A percentile compares a stretch with the other conserved stretches of the same genome.
These are phyloP conservation scores for Ferrisia virgata DNA, from an alignment of 2,888 invertebrate species.

Conservation along the genomic window DNA sequence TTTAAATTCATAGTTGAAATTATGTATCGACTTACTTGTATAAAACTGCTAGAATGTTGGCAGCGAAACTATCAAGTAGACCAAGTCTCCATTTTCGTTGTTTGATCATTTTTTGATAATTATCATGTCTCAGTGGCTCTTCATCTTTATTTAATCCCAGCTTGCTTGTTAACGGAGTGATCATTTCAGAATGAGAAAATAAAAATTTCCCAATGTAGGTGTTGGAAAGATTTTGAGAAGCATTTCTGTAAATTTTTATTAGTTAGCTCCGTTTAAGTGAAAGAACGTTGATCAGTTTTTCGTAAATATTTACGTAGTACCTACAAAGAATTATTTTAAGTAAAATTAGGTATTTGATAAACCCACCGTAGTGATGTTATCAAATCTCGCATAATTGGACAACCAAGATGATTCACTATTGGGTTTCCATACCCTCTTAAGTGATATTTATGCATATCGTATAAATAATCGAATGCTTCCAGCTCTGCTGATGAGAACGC, in stretches of 20 bases:
- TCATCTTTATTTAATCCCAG: slow-evolving; percentile 64
- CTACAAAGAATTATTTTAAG: too few relatives aligned
- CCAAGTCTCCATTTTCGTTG: slow-evolving; percentile 67
- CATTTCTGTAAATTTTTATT: slow-evolving; percentile 48
- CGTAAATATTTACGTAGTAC: too few relatives aligned
- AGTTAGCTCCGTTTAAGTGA: too few relatives aligned
- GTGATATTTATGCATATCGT: slow-evolving; percentile 52
- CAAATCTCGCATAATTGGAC: slow-evolving; percentile 70
- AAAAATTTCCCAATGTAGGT: slow-evolving; percentile 59
- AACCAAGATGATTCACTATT: slow-evolving; percentile 60
- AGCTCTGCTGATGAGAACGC: slow-evolving; percentile 71
- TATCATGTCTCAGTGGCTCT: slow-evolving; percentile 62
- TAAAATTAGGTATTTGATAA: too few relatives aligned
- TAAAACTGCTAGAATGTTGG: slow-evolving; percentile 71
- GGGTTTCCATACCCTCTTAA: slow-evolving; percentile 65
- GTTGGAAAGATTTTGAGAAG: slow-evolving; percentile 51
- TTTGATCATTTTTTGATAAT: slow-evolving; percentile 59
- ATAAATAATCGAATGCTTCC: neutral
- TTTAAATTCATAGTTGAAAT: too few relatives aligned
- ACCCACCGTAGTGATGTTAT: slow-evolving; percentile 66
- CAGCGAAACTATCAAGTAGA: slow-evolving; percentile 66
- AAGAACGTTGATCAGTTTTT: too few relatives aligned
- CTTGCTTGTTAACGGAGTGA: slow-evolving; percentile 54
- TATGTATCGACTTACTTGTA: too few relatives aligned
- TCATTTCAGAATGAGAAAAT: slow-evolving; percentile 59